These are phyloP conservation scores for Antedon mediterranea DNA, from an alignment of 53 echinoderm and acorn worm species.

Conservation along the genomic window DNA sequence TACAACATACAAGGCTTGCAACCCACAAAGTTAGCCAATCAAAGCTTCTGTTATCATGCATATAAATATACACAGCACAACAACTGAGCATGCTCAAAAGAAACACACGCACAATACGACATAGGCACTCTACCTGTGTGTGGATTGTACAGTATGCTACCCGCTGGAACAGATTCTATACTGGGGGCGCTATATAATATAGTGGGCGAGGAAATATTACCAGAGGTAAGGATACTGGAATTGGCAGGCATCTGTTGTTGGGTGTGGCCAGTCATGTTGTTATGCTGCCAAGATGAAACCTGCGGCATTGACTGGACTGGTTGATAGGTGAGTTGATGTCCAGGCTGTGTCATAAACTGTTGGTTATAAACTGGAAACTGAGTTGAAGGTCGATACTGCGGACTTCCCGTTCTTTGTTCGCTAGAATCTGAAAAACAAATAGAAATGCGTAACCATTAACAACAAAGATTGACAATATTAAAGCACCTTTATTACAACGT, in stretches of 20 bases:
- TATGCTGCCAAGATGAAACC: slow-evolving; percentile 14
- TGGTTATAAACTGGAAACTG: slow-evolving; percentile 17
- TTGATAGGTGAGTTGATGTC: slow-evolving; percentile 10
- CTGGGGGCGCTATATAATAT: slow-evolving; percentile 79
- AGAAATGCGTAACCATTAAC: not conserved
- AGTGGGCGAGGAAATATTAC: slow-evolving; percentile 21
- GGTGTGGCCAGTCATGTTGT: slow-evolving; percentile 33
- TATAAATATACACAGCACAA: too few species aligned
- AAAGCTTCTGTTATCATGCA: too few species aligned
- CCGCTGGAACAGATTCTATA: slow-evolving; percentile 94
- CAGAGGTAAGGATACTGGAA: not conserved
- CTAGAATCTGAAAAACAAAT: slow-evolving; percentile 30
- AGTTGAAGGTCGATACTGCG: slow-evolving; percentile 34
- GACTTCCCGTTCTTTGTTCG: slow-evolving; percentile 50
- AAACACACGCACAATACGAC: too few species aligned
- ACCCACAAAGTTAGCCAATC: too few species aligned
- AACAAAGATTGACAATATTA: too few species aligned
- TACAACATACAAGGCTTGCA: too few species aligned
- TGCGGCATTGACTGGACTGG: not conserved
- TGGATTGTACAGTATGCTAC: slow-evolving; percentile 88
- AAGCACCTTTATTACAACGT: too few species aligned
- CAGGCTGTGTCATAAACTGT: slow-evolving; percentile 44
- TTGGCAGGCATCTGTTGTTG: slow-evolving; percentile 3
- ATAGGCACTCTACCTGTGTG: slow-evolving; percentile 45
- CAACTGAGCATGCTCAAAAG: too few species aligned